Evolutionary conservation across 2,888 invertebrate genomes (phyloP), one percentile per base, ranked within the genome.

Genomic region (Halictus quadricinctus): DNA sequence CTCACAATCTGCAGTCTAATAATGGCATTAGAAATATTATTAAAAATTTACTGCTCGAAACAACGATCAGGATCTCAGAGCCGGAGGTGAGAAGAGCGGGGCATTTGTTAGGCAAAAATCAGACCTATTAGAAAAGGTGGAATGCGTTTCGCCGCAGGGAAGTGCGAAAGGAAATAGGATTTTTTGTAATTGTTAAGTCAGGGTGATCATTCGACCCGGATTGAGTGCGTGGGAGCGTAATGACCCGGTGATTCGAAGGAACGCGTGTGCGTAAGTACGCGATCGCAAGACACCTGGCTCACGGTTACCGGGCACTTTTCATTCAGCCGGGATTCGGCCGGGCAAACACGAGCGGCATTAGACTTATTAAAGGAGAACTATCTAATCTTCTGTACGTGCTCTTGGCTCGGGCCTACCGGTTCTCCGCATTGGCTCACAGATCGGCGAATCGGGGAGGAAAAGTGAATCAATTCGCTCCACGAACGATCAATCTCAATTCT

Each of bases 321-420:
- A 80, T 76, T 46, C 36, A 80, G 70, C 54, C 77, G 13, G 76
- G 74, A 84, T 85, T 48, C 70, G n/a, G 58, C 64, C 69, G 72
- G 50, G 72, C 75, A 86, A 58, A 86, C 88, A 87, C 81, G 83
- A 83, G 41, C 81, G 72, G 81, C 72, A 81, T 88, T 86, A 82
- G 72, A 72, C 72, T 75, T 64, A 64, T 64, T 64, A 64, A 86
- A 84, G 80, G 80, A 80, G 81, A 84, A 81, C 88, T 86, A 84
- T 87, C 87, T 89, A 87, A 89, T 87, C 88, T 87, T 72, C 72
- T 21, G 80, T 89, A 89, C 88, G 88, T 89, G 88, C 83, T 46
- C 6, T 69, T 12, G 54, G 83, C 81, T 81, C 72, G 74, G 25
- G 46, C 36, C 48, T 54, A 12, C 43, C n/a, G 60, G 69, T 70